These are phyloP conservation scores for Gisinianus flammeolus DNA, from an alignment of 2,888 invertebrate genomes.

Conservation along the genomic window DNA sequence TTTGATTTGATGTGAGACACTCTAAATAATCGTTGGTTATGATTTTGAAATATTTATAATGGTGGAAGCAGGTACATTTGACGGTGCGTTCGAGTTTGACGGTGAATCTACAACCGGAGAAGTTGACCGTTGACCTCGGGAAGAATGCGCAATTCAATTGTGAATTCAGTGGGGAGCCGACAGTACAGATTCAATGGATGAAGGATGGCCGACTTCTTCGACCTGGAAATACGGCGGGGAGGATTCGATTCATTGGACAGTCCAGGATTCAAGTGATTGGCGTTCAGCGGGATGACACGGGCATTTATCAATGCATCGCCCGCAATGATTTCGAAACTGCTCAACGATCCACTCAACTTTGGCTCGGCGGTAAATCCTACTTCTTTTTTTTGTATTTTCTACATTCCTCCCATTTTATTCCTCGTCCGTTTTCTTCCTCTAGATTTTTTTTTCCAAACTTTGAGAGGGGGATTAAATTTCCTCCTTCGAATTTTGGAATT, in stretches of 20 bases:
- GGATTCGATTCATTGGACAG: constrained; percentile 69
- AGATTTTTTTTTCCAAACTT: no score
- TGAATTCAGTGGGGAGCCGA: constrained; percentile 62
- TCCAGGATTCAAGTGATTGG: constrained; percentile 65
- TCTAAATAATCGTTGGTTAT: no score
- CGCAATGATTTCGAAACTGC: constrained; percentile 69
- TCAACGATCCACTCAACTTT: constrained; percentile 64
- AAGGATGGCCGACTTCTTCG: constrained; percentile 63
- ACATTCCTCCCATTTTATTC: no score
- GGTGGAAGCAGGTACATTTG: constrained; percentile 65
- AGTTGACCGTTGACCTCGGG: constrained; percentile 74
- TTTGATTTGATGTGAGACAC: no score
- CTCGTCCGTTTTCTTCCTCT: neutral
- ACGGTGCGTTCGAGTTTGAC: constrained; percentile 72
- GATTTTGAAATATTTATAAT: no score
- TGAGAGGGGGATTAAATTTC: no score
- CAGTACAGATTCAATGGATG: constrained; percentile 63
- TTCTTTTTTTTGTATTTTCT: neutral
- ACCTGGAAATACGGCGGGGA: constrained; percentile 68
- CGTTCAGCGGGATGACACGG: constrained; percentile 74
- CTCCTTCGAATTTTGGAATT: no score
- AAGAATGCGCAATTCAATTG: constrained; percentile 77
- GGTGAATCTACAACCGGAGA: constrained; percentile 68
- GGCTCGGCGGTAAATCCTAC: constrained; percentile 62
- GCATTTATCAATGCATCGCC: constrained; percentile 79